A percentile compares a stretch with the other conserved stretches of the same genome.
These are phyloP conservation scores for Alviniconcha marisindica DNA, from an alignment of 1,140 invertebrate species.

Conservation along the genomic window DNA sequence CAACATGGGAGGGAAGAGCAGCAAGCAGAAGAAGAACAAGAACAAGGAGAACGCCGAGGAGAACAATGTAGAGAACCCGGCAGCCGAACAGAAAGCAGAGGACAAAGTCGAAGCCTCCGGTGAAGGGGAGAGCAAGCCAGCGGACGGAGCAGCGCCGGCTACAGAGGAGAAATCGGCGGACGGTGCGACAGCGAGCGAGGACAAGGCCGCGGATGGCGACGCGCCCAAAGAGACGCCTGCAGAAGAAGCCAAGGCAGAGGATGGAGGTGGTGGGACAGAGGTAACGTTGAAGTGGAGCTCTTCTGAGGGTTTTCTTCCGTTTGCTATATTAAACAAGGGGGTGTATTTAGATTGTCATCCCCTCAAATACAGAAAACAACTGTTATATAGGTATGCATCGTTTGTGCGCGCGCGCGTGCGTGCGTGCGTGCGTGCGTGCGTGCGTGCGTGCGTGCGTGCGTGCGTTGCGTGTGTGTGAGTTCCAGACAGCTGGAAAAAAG, in stretches of 20 bases:
- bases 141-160: not conserved
- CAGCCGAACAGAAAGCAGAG: slow-evolving; percentile 25
- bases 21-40: slow-evolving; percentile 51
- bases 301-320: too few species aligned
- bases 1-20: slow-evolving; percentile 50
- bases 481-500: too few species aligned
- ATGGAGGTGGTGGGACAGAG: slow-evolving; percentile 20
- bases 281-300: too few species aligned
- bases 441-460: not conserved
- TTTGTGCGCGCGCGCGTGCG: not conserved
- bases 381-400: not conserved
- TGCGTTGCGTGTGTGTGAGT: not conserved
- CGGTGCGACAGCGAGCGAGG: not conserved
- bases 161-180: not conserved
- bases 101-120: not conserved
- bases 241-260: slow-evolving; percentile 11
- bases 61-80: not conserved
- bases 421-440: not conserved
- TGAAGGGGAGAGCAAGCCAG: not conserved
- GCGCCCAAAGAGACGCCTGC: not conserved
- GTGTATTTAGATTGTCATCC: too few species aligned
- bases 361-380: too few species aligned
- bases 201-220: not conserved
- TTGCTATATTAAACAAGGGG: too few species aligned
- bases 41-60: slow-evolving; percentile 43